Conservation (phyloP, 2,888 invertebrate species). For the Leptinotarsa rubiginosa region DNA sequence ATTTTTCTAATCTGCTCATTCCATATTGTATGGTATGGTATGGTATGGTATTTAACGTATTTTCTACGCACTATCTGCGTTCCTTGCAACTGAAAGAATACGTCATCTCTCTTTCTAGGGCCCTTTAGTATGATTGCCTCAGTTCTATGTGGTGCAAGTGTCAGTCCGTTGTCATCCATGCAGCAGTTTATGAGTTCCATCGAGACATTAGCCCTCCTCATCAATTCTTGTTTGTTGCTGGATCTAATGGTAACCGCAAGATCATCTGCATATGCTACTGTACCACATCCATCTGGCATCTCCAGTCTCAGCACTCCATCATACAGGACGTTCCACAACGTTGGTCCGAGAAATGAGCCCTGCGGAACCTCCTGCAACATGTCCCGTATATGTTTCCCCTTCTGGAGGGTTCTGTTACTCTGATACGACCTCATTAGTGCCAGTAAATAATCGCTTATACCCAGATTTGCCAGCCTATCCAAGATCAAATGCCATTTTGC, state of each 20-base stretch:
- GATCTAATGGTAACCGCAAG: background rate
- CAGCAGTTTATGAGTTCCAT: conserved; percentile 12
- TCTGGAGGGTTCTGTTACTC: background rate
- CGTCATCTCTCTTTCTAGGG: conserved; percentile 5
- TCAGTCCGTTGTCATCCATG: conserved; percentile 19
- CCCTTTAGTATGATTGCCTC: conserved; percentile 32
- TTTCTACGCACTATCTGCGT: background rate
- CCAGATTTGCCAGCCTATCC: no score
- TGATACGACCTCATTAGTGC: background rate
- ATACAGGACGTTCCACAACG: background rate
- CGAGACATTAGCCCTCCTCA: background rate
- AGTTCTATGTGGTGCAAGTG: conserved; percentile 30
- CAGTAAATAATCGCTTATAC: background rate
- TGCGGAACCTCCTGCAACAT: conserved; percentile 1
- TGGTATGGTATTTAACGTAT: conserved; percentile 19
- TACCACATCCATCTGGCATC: background rate
- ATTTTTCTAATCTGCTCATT: conserved; percentile 11
- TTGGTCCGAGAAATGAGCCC: background rate
- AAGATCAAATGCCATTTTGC: background rate
- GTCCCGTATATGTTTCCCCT: background rate
- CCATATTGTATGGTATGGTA: no score
- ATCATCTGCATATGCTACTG: background rate
- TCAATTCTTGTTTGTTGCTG: conserved; percentile 3
- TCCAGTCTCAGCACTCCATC: conserved; percentile 8
- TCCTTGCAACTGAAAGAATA: background rate